Evolutionary conservation across 2,797 vertebrate genomes (phyloP), one percentile per base, ranked within the genome.

Genomic region (Mycteria americana): DNA sequence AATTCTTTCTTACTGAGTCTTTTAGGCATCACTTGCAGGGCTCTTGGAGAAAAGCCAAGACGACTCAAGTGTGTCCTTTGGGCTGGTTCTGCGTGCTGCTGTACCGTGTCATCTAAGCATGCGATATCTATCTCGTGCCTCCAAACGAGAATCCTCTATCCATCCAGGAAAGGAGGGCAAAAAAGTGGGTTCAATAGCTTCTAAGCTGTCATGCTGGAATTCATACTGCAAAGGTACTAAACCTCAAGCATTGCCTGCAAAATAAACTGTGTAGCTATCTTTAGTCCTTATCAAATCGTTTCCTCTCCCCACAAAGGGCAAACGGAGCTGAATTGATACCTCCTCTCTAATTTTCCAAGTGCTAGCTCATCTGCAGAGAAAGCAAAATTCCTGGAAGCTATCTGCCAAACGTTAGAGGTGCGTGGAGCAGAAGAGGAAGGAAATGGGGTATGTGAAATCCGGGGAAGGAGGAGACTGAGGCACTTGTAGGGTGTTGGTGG

Each of bases 371-470:
- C 18, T 53, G 21, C 51, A 68, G 63, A 85, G 77, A 77, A 64
- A 43, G 43, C 21, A 35, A 39, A 70, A 24, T 67, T 87, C 50
- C 74, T 56, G 35, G 28, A 46, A 72, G 37, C 39, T 50, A 6
- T 13, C 60, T 83, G 57, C 51, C n/a, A 25, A 30, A 45, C 6
- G 3, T 39, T 4, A 14, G 56, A 53, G 41, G 28, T 28, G 9
- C 0, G 0, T 33, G 46, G 70, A 72, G 30, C 33, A 6, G 23
- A 59, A 56, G n/a, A 24, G 30, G 30, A 18, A 77, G 23, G 59
- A 64, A 57, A 27, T 23, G 22, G 23, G 19, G 23, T 8, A 0
- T 5, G 0, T 6, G 27, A 43, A 53, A 33, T 25, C 18, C 0
- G 5, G 35, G 25, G n/a, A 37, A n/a, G 50, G 48, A 77, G 51